phyloP scores from a whole-genome alignment of 1,140 invertebrate species.

The Drosophila asahinai region DNA sequence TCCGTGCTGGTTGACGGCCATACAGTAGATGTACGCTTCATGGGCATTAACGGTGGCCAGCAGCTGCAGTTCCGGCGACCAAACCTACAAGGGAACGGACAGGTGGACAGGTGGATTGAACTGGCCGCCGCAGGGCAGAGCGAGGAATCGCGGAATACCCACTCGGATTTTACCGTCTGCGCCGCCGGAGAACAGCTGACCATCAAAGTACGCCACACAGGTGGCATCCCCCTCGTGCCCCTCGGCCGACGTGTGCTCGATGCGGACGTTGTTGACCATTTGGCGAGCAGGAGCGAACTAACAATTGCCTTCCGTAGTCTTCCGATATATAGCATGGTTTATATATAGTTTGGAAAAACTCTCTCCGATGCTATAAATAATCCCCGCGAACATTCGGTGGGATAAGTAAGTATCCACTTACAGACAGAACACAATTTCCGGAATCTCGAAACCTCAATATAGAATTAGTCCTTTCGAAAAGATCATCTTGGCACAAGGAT shows the following conservation, averaged over 20 bases:
- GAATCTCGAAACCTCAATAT: no score
- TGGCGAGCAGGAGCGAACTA: slow-evolving; percentile 36
- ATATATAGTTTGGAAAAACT: slow-evolving; percentile 27
- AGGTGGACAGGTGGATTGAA: background rate
- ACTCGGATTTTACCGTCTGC: slow-evolving; percentile 85
- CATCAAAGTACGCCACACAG: slow-evolving; percentile 63
- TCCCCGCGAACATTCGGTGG: background rate
- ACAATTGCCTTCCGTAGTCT: slow-evolving; percentile 7
- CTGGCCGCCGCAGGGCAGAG: background rate
- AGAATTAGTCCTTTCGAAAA: no score
- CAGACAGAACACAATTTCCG: no score
- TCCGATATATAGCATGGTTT: slow-evolving; percentile 6
- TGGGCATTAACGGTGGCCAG: slow-evolving; percentile 66
- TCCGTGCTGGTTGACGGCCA: slow-evolving; percentile 73
- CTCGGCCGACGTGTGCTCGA: slow-evolving; percentile 68
- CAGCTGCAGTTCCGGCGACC: slow-evolving; percentile 65
- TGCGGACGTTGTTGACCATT: slow-evolving; percentile 60
- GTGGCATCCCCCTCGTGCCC: slow-evolving; percentile 81
- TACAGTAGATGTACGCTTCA: slow-evolving; percentile 79
- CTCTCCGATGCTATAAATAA: slow-evolving; percentile 37
- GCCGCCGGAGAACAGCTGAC: slow-evolving; percentile 81
- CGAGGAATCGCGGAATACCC: slow-evolving; percentile 35
- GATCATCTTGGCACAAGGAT: no score
- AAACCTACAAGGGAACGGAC: slow-evolving; percentile 43
- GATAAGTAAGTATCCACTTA: background rate